Base-by-base conservation (phyloP, 1,140 invertebrate species). In the Dolichoris vasculosae region DNA sequence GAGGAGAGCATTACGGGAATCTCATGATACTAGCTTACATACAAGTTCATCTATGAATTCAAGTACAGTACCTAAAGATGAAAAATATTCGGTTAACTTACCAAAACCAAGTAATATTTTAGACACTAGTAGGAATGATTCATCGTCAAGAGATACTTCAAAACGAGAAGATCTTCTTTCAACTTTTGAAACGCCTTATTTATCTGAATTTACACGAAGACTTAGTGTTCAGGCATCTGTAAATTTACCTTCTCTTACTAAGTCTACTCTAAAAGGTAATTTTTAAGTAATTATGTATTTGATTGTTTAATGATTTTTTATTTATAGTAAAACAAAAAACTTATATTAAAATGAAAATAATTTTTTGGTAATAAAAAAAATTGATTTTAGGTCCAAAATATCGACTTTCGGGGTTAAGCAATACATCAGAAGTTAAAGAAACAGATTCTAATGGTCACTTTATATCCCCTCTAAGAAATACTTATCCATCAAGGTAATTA, bases 131-230 rank as follows among this genome's bases (percentile, higher is more conserved):
- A 86, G 81, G 78, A 87, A 85, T 32, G 82, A 87, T 17, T 73
- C 81, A 32, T 30, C 40, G 73, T 6, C 88, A 48, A 85, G 88
- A n/a, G 82, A 86, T 23, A 82, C 48, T 30, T 40, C 86, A 32
- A 89, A 90, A 81, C 69, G 84, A n/a, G 85, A 81, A 81, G 92
- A 93, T 85, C 48, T 91, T 84, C 86, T 93, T 84, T 86, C 90
- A 20, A 91, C 90, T 82, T 93, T 90, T 81, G 95, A 96, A 89
- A 95, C 95, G 86, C 95, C 95, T 64, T 96, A 95, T 89, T 91
- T 96, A 87, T 95, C 95, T 86, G 95, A 95, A 88, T 96, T 96
- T 86, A 95, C 95, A 4, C 91, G 94, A 73, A 93, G 94, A 84
- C 90, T 96, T 40, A 95, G 95, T 59, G 89, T 94, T 17, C 89